These are phyloP conservation scores for Augiades crinisus DNA, from an alignment of 2,888 invertebrate genomes.

Conservation along the genomic window DNA sequence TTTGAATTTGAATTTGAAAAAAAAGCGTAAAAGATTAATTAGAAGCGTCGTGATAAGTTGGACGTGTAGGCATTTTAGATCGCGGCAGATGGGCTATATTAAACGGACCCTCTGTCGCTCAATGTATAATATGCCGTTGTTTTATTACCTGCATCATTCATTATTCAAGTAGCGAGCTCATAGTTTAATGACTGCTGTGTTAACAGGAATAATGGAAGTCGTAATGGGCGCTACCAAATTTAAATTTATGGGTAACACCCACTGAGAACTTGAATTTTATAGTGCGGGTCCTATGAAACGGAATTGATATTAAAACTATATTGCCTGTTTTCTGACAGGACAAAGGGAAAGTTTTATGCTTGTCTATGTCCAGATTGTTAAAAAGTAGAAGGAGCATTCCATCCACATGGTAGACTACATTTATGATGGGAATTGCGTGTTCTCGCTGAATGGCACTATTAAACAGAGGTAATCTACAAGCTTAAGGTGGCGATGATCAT, in stretches of 20 bases:
- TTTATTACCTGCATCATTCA: constrained; percentile 22
- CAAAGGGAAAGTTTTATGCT: too few species aligned
- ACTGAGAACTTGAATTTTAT: constrained; percentile 9
- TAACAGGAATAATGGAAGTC: constrained; percentile 16
- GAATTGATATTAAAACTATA: neutral
- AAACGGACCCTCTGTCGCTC: neutral
- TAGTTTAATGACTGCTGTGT: constrained; percentile 22
- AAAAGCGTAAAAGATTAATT: too few species aligned
- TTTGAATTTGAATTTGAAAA: too few species aligned
- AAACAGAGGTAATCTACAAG: too few species aligned
- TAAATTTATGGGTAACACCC: constrained; percentile 17
- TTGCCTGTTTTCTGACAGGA: too few species aligned
- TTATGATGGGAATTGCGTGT: too few species aligned
- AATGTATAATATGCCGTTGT: constrained; percentile 16
- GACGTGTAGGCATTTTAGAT: neutral
- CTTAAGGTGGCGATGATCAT: too few species aligned
- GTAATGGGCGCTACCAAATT: constrained; percentile 19
- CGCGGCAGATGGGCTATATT: neutral
- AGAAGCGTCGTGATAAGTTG: too few species aligned
- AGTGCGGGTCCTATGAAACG: constrained; percentile 1
- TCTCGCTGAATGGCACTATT: too few species aligned
- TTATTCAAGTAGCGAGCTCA: constrained; percentile 19
- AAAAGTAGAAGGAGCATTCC: too few species aligned
- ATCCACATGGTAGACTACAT: too few species aligned
- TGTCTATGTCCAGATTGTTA: too few species aligned